Evolutionary conservation across 2,797 vertebrate genomes (phyloP), one percentile per base, ranked within the genome.

Genomic region (Avahi laniger): DNA sequence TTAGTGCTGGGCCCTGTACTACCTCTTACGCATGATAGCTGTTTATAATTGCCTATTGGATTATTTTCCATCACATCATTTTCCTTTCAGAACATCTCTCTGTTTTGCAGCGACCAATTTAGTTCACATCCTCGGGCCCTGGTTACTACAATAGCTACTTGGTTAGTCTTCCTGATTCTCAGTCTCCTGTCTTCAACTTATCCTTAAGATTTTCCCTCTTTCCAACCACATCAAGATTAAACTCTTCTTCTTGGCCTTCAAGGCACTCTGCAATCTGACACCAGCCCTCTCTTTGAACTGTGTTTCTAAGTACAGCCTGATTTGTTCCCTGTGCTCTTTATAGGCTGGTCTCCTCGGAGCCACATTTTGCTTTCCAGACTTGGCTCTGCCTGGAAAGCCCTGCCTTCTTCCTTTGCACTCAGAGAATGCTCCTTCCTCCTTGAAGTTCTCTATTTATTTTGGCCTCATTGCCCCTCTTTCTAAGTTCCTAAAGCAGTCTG

Each of bases 31-130:
- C 14, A 6, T 57, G 33, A 59, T 10, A 91, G 43, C 52, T 91
- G 35, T 22, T 89, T 93, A 48, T 86, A 91, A 76, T 10, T 30
- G 13, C 69, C 59, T 43, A 76, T 28, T 79, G 75, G 46, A 15
- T 46, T 90, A 41, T 78, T 96, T 91, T 54, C 43, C 65, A 83
- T 33, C 67, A 20, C 2, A 41, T 18, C 11, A 22, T 73, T 80
- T 95, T 93, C 46, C 35, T 95, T 96, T 95, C 70, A 90, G 48
- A 90, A 88, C 73, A 4, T 46, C 26, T 82, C 30, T 82, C 41
- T 86, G 84, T 92, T 35, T 80, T 93, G 75, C 1, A 54, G 17
- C 1, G 38, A 54, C 4, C n/a, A 28, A n/a, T 92, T 89, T 73
- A 82, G 70, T 92, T 91, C 65, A 92, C 14, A 48, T 69, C 46